Evolutionary conservation across 2,888 invertebrate species (phyloP).

Genomic region (Itoplectis maculator): DNA sequence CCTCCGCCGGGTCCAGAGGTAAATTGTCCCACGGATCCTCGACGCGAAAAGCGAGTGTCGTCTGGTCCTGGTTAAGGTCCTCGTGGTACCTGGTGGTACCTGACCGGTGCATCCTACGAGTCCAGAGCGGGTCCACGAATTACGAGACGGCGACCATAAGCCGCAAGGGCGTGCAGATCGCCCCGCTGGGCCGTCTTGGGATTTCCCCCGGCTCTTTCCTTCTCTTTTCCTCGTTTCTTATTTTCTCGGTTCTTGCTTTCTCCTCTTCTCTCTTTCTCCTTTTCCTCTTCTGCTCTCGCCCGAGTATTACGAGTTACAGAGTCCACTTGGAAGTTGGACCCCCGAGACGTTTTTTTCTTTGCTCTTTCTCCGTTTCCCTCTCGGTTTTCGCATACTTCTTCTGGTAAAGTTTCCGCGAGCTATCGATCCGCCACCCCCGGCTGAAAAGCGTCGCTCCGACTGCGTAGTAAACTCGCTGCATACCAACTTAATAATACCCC

Average conservation of each 20-base stretch:
- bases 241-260: too few relatives aligned
- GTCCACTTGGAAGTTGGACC: conserved; percentile 57
- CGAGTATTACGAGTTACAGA: conserved; percentile 53
- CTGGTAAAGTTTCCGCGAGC: conserved; percentile 35
- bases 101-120: conserved; percentile 43
- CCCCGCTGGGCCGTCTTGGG: conserved; percentile 18
- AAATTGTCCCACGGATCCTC: conserved; percentile 40
- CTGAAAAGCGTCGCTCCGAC: not conserved
- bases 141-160: conserved; percentile 53
- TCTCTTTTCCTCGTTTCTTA: conserved; percentile 16
- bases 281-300: conserved; percentile 19
- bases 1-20: conserved; percentile 16
- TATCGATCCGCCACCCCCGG: conserved; percentile 46
- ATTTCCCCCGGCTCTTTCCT: conserved; percentile 32
- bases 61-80: too few relatives aligned
- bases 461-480: not conserved
- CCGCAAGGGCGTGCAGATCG: conserved; percentile 31
- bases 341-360: conserved; percentile 47
- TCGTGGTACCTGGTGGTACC: conserved; percentile 36
- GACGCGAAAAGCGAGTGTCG: conserved; percentile 40
- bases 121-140: conserved; percentile 46
- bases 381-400: conserved; percentile 47
- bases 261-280: conserved; percentile 38
- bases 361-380: not conserved
- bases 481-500: conserved; percentile 13